These are phyloP conservation scores for Poeciliopsis occidentalis DNA, from an alignment of 2,113 vertebrate genomes.

Conservation along the genomic window DNA sequence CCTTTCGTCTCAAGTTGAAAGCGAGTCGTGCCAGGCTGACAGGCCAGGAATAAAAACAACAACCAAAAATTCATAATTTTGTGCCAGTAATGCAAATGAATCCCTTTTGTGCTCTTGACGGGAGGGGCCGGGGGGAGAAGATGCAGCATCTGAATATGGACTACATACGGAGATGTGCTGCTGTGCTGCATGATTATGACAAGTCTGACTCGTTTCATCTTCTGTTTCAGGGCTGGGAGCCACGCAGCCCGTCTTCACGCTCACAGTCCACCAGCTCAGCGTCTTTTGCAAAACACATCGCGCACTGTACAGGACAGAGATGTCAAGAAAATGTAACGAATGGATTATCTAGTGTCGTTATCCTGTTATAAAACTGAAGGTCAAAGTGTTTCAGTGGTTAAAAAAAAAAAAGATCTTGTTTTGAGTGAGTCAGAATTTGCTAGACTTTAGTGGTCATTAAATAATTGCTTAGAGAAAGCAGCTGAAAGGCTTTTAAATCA, in stretches of 20 bases:
- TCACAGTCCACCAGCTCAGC: background rate
- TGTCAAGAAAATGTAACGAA: too few species aligned
- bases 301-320: too few species aligned
- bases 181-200: constrained; percentile 5
- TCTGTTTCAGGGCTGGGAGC: background rate
- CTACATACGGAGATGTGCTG: background rate
- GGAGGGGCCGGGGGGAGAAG: too few species aligned
- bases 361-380: too few species aligned
- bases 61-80: background rate
- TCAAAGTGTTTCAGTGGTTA: too few species aligned
- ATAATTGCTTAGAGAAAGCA: too few species aligned
- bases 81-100: constrained; percentile 3
- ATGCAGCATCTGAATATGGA: background rate
- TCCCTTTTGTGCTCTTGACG: background rate
- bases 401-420: too few species aligned
- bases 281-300: background rate
- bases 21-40: constrained; percentile 5
- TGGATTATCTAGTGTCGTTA: too few species aligned
- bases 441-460: too few species aligned
- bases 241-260: background rate
- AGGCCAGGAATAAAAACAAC: background rate
- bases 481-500: too few species aligned
- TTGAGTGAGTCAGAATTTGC: too few species aligned
- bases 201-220: constrained; percentile 14
- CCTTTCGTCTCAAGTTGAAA: background rate